Base-by-base conservation (phyloP, 2,888 invertebrate species). In the Eupithecia insigniata region DNA sequence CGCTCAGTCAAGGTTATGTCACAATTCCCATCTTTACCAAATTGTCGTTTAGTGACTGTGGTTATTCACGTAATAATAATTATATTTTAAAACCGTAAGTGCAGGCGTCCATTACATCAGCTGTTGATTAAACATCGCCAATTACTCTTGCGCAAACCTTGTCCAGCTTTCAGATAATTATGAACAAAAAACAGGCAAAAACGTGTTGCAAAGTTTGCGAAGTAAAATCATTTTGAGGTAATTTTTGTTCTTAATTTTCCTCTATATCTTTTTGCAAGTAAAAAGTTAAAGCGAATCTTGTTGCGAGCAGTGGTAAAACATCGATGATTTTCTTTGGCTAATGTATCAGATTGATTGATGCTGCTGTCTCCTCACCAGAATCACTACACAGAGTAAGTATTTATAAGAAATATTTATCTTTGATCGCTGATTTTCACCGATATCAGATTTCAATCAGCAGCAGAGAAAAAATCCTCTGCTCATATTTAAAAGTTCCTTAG, bases 91-190 rank as follows among this genome's bases (percentile, higher is more conserved):
- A 67, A 74, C 22, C 58, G 30, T 55, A 62, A 70, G 67, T 67
- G 66, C 77, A 75, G 77, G 75, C 73, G 79, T 55, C 46, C 68
- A 69, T 79, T 78, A 77, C 78, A 72, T 77, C 77, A 79, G 70
- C 61, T 67, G 76, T 70, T 69, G 69, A 74, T 75, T 76, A 72
- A 76, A 74, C 76, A 70, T 76, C 76, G 73, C 58, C 72, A 73
- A 77, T 77, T 73, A 69, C 58, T 70, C 66, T 80, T 80, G 75
- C 69, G 75, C 70, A 80, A 80, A 65, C 61, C 34, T 34, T 69
- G 46, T 61, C 58, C 69, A 51, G 75, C 76, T 77, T 78, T 76
- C 78, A 43, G 73, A 69, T 73, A 67, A 76, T 78, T 75, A 74
- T 70, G 67, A 65, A 72, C 64, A 71, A 71, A 74, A 46, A n/a